Base-by-base conservation (phyloP, 1,140 invertebrate genomes). In the Globodera ellingtonae region DNA sequence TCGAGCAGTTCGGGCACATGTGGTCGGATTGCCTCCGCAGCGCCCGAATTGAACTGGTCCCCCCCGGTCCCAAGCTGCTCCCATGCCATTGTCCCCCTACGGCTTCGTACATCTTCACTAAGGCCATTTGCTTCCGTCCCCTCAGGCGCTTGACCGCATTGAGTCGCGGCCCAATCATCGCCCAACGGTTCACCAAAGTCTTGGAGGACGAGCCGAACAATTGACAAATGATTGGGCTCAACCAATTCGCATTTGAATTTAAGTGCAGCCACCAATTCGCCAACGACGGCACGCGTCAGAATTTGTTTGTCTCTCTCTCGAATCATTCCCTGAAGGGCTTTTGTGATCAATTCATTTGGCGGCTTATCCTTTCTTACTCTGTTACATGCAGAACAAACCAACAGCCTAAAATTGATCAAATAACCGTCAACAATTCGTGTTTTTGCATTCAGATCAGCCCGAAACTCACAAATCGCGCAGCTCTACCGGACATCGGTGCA, bases 231-330 rank as follows among this genome's bases (percentile, higher is more conserved):
- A 91, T 98, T 99, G 18, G 94, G 93, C 90, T 98, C 96, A 0
- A 96, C 95, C 83, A 98, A 93, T 13, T 93, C 93, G 7, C 93
- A 93, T 91, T 98, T 98, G 88, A 98, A 97, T 90, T 97, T 96
- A 48, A 99, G 92, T 0, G 95, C 95, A 89, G 97, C 95, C 47
- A 98, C 93, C 74, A 99, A 91, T 91, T 98, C 97, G 89, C 93
- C 95, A 18, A 98, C 94, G 50, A 97, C 93, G 81, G 94, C 94
- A 72, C 96, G 91, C 24, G 95, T 95, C 48, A 99, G 91, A 72
- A 94, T 92, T 83, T 95, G 91, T 90, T 97, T 98, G 90, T 99
- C 97, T 72, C 97, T 91, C 90, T 99, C 97, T 91, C 94, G 46
- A 9, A 77, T 77, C 75, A 77, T 77, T 59, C 75, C 75, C 75